Base-by-base conservation (phyloP, 2,888 invertebrate species). In the Leptopterna dolabrata region DNA sequence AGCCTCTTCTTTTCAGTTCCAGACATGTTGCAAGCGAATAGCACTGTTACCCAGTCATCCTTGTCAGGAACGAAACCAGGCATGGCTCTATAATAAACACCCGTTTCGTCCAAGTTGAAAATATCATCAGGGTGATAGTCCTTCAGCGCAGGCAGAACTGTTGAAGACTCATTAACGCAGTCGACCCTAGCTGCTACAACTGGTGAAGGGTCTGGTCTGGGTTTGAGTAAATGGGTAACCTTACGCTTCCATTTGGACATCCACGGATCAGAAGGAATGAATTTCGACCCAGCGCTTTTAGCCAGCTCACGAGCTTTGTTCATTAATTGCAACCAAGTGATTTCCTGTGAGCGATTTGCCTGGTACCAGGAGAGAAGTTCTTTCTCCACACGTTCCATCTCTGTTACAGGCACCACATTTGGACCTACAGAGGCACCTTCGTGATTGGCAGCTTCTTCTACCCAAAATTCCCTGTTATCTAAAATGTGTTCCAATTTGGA, bases 1-100 rank as follows among this genome's bases (percentile, higher is more conserved):
- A 83, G 63, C 70, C 30, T 29, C 24, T 83, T 83, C 70, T 83
- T 83, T 41, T 83, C 83, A 9, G 70, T 83, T n/a, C 83, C 83
- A n/a, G 83, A 83, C 83, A 83, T 83, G 41, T 83, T 83, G 29
- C 83, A 83, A 70, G 70, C 70, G 19, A 83, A 83, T 30, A 63
- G 0, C 13, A 70, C 83, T 9, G 70, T 70, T 7, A 83, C 27
- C 83, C 83, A 83, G 27, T 83, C 83, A 41, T 55, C 43, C 13
- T 41, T 63, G 0, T n/a, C 19, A 6, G 30, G n/a, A 27, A 29
- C 13, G 24, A 11, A 30, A 0, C 83, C 83, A 14, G 83, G 83
- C 16, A 83, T 24, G 30, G 70, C 30, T 47, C 70, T 43, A 24
- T 70, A 83, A 24, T 83, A 83, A 36, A 83, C 19, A 3, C 70